Percentiles rank a stretch among this genome's conserved stretches.
phyloP scores from a whole-genome alignment of 2,113 vertebrate species.

The Macheiramphus alcinus region DNA sequence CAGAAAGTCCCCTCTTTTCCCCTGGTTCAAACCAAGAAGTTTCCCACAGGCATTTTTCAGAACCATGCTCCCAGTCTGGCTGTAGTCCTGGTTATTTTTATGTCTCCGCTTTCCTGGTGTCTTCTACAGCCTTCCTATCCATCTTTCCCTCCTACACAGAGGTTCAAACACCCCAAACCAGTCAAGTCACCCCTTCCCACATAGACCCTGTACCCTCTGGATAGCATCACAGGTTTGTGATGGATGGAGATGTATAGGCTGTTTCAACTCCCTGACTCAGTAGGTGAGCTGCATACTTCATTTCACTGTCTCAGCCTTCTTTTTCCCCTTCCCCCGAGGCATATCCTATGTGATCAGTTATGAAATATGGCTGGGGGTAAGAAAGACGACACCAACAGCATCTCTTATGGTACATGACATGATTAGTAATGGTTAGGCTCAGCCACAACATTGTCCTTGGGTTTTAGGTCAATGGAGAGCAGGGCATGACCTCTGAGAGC shows the following conservation, averaged over 20 bases:
- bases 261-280: neutral
- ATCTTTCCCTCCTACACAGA: neutral
- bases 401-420: accelerated
- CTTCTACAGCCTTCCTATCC: neutral
- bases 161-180: neutral
- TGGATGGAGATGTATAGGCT: neutral
- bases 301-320: neutral
- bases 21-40: neutral
- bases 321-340: neutral
- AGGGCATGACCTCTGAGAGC: neutral
- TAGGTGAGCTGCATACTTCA: neutral
- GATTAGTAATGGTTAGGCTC: neutral
- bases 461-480: neutral
- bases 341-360: neutral
- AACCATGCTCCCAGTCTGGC: neutral
- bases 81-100: neutral
- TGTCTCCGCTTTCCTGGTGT: neutral
- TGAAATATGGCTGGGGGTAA: neutral
- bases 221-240: neutral
- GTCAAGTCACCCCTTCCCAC: neutral
- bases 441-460: neutral
- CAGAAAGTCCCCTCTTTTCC: neutral
- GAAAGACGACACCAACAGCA: neutral
- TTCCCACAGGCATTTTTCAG: neutral
- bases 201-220: accelerated